Conservation (phyloP, 2,888 invertebrate genomes). For the Pecten maximus region DNA sequence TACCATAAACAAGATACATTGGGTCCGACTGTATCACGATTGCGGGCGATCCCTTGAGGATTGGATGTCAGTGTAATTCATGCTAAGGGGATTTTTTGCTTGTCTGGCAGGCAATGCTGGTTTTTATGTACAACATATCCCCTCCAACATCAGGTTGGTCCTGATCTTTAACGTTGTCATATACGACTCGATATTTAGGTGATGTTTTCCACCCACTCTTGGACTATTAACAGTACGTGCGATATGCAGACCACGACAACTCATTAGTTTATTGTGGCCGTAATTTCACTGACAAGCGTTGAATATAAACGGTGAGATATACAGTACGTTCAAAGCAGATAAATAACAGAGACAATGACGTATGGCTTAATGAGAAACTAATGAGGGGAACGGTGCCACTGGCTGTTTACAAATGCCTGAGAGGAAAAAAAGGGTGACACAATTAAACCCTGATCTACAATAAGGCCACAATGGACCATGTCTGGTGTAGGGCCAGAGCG, state of each 20-base stretch:
- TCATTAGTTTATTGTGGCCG: background rate
- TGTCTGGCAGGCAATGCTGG: background rate
- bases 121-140: background rate
- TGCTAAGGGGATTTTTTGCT: background rate
- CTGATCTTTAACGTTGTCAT: no score
- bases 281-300: background rate
- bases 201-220: background rate
- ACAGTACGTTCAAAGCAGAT: background rate
- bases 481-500: no score
- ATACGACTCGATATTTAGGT: background rate
- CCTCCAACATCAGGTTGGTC: no score
- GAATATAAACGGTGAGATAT: background rate
- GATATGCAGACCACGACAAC: background rate
- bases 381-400: background rate
- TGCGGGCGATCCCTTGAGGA: background rate
- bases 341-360: background rate
- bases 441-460: background rate
- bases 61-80: background rate
- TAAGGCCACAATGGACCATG: no score
- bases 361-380: conserved; percentile 17
- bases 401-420: background rate
- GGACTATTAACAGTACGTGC: background rate
- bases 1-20: background rate
- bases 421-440: background rate
- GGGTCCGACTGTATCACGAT: background rate